Evolutionary conservation across 2,888 invertebrate genomes (phyloP), one percentile per base, ranked within the genome.

Genomic region (Caradrina kadenii): DNA sequence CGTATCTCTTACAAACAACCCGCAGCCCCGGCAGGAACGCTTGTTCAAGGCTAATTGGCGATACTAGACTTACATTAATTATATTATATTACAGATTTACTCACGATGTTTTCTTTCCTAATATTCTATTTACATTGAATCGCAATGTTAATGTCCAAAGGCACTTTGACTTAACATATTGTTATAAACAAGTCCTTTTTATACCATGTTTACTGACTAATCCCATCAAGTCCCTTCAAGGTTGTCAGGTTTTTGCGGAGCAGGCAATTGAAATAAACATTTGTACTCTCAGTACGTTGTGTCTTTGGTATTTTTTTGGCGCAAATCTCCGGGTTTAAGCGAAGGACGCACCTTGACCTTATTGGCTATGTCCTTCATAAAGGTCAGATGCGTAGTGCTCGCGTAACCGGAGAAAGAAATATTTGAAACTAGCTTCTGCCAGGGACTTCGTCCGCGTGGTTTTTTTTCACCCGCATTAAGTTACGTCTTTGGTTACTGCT

Each of bases 331-430:
- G 26, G 31, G 11, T 19, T 8, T 48, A 11, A 31, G 45, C 39
- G 45, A 60, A 78, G 59, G 65, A 1, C 65, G n/a, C 6, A 19
- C 35, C 66, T 48, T 63, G 61, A 76, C 49, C 26, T 58, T 61
- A 22, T 56, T 62, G 2, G 26, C 4, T 7, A 22, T 49, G 49
- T 65, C 73, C 60, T 72, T 65, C 22, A 26, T 21, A 61, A 65
- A 58, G 61, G 35, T 61, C 79, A 48, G 11, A 22, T 49, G 39
- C 31, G 50, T 50, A 63, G n/a, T 63, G 53, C n/a, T 39, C 13
- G 22, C 13, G 54, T n/a, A 26, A 45, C 15, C 17, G 45, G 39
- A n/a, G n/a, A n/a, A n/a, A n/a, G n/a, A n/a, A n/a, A n/a, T n/a
- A n/a, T n/a, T n/a, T n/a, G n/a, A n/a, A n/a, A n/a, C n/a, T n/a